Evolutionary conservation across 2,797 vertebrate species (phyloP).

Genomic region (Urosaurus nigricauda): DNA sequence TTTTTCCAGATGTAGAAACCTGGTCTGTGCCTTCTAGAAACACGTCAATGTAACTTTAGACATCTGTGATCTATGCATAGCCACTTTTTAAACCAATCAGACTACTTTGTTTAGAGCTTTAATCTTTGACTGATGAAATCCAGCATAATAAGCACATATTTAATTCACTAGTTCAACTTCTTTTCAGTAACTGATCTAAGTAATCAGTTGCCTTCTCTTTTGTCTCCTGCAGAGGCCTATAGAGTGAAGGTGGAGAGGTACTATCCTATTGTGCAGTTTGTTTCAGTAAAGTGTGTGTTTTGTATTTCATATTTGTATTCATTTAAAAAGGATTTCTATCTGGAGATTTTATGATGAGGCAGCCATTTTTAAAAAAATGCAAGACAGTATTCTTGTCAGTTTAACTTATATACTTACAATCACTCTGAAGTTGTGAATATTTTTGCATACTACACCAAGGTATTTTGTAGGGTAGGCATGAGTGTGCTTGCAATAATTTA

Average conservation of each 20-base stretch:
- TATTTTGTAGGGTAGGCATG: neutral
- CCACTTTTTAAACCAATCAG: conserved; percentile 23
- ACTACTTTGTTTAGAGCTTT: conserved; percentile 34
- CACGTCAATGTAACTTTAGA: conserved; percentile 31
- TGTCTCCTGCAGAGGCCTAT: neutral
- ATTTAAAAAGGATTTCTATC: neutral
- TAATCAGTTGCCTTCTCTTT: conserved; percentile 1
- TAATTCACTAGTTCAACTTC: conserved; percentile 43
- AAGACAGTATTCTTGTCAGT: neutral
- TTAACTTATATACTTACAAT: neutral
- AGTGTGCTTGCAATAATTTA: neutral
- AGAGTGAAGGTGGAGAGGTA: too few relatives aligned
- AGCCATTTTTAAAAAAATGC: neutral
- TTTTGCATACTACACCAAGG: neutral
- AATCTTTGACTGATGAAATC: conserved; percentile 49
- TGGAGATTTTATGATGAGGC: neutral
- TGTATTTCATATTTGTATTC: neutral
- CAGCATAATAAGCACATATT: conserved; percentile 23
- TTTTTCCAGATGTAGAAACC: conserved; percentile 36
- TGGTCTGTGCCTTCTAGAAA: conserved; percentile 3
- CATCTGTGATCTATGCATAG: conserved; percentile 19
- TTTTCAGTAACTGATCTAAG: neutral
- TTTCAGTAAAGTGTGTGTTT: neutral
- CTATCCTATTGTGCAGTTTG: neutral
- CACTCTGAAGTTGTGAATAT: neutral